Percentiles rank a stretch among this genome's conserved stretches.
phyloP scores from a whole-genome alignment of 2,113 vertebrate genomes.

The Phylloscopus trochiloides region DNA sequence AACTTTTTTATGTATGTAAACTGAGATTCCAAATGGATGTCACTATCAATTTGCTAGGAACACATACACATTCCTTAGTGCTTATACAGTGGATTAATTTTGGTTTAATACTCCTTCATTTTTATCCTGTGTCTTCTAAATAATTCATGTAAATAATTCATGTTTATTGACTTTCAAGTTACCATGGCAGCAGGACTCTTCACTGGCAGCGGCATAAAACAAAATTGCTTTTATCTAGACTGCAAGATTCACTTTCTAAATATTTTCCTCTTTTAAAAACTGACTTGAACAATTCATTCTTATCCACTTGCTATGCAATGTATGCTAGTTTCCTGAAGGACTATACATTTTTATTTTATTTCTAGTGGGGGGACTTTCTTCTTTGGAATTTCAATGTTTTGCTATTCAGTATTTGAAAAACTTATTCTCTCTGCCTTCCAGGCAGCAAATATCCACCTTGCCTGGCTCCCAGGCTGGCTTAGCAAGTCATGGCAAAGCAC shows the following conservation, averaged over 20 bases:
- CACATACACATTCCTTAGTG: background rate
- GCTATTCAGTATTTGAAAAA: background rate
- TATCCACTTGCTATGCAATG: background rate
- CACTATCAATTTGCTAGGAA: background rate
- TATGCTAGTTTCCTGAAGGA: background rate
- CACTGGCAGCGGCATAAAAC: background rate
- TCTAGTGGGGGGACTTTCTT: background rate
- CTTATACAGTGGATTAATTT: background rate
- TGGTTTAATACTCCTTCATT: background rate
- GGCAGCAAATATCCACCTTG: background rate
- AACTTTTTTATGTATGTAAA: background rate
- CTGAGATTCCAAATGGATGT: background rate
- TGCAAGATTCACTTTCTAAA: background rate
- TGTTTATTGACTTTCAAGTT: background rate
- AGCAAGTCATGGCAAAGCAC: background rate
- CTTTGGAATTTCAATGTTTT: background rate
- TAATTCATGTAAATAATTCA: background rate
- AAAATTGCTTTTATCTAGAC: background rate
- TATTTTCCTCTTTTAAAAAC: background rate
- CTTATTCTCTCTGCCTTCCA: background rate
- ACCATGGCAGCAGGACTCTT: background rate
- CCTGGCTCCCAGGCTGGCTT: background rate
- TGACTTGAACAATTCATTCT: background rate
- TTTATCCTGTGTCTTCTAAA: background rate
- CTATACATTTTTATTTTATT: background rate